Evolutionary conservation across 2,113 vertebrate genomes (phyloP).

Genomic region (Macroglossus sobrinus): DNA sequence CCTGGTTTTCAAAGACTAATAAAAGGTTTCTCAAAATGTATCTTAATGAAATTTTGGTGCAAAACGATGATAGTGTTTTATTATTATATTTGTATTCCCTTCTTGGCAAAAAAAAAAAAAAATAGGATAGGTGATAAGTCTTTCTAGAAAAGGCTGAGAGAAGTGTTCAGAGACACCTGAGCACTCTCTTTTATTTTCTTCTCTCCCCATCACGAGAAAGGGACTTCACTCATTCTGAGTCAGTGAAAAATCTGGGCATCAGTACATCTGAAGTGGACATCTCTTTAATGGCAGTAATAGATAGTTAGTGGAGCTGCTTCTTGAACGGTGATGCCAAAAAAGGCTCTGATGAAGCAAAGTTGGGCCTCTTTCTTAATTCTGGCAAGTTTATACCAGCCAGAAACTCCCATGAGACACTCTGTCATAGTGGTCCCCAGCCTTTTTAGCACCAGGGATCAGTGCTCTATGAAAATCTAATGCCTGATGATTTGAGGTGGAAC

Average conservation of each 20-base stretch:
- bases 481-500: no score
- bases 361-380: background rate
- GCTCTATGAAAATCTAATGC: no score
- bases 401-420: rapidly evolving
- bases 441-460: no score
- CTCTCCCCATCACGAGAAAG: background rate
- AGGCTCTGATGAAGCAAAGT: background rate
- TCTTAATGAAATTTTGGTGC: background rate
- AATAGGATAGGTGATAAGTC: background rate
- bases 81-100: background rate
- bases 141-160: background rate
- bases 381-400: background rate
- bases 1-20: background rate
- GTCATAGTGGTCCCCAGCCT: no score
- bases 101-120: background rate
- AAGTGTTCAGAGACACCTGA: rapidly evolving
- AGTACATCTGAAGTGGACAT: background rate
- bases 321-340: background rate
- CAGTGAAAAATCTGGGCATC: background rate
- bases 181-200: background rate
- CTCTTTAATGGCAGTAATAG: background rate
- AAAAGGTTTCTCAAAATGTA: background rate
- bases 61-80: background rate
- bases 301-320: background rate
- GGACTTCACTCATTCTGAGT: background rate